These are phyloP conservation scores for Poeciliopsis prolifica DNA, from an alignment of 2,113 vertebrate species.

Conservation along the genomic window DNA sequence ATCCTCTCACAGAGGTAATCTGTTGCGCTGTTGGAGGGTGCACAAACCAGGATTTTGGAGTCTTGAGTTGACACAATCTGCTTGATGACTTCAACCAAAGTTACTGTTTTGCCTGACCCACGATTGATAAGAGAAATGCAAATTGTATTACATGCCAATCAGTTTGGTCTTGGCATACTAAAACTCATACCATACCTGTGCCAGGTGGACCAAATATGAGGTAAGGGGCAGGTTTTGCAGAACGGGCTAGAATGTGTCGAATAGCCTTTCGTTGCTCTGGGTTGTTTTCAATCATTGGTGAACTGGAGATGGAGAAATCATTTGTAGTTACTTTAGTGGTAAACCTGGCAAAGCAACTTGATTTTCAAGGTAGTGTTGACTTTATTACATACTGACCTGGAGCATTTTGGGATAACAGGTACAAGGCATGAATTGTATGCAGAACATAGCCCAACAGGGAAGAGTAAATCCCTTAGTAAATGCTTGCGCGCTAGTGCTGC, in stretches of 20 bases:
- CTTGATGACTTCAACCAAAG: constrained; percentile 88
- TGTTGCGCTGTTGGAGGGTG: constrained; percentile 84
- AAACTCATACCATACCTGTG: background rate
- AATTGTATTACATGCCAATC: background rate
- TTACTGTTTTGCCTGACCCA: constrained; percentile 86
- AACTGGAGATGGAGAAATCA: background rate
- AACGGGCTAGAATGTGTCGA: background rate
- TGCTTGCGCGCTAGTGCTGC: constrained; percentile 43
- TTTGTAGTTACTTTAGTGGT: background rate
- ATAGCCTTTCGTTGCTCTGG: background rate
- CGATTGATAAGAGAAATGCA: background rate
- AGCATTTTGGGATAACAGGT: background rate
- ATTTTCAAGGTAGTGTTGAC: background rate
- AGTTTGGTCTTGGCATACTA: no score
- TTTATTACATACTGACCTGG: background rate
- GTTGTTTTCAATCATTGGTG: background rate
- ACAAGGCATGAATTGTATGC: background rate
- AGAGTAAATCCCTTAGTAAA: background rate
- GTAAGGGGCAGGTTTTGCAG: constrained; percentile 6
- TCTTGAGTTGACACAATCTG: constrained; percentile 80
- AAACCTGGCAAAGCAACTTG: background rate
- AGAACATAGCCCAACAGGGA: background rate
- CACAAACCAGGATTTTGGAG: constrained; percentile 84
- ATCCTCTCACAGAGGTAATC: constrained; percentile 10
- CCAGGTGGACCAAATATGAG: constrained; percentile 7